phyloP scores from a whole-genome alignment of 2,113 vertebrate genomes.

The Periophthalmodon schlosseri region DNA sequence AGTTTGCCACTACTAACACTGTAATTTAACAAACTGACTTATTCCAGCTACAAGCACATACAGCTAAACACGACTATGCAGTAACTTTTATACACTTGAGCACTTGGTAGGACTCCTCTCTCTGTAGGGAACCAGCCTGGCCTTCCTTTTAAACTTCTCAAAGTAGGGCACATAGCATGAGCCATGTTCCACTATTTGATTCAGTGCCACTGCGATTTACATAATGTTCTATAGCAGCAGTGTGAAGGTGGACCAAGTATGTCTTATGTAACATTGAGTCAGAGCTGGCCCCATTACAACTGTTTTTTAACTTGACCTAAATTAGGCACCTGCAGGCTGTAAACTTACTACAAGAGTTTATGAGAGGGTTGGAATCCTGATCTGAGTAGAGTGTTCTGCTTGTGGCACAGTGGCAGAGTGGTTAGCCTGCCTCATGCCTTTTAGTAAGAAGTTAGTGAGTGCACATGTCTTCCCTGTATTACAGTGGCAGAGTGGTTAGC shows the following conservation, averaged over 20 bases:
- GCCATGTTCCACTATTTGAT: slow-evolving; percentile 34
- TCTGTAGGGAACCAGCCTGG: slow-evolving; percentile 1
- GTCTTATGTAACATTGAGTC: neutral
- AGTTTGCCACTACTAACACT: no score
- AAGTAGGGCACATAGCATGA: slow-evolving; percentile 25
- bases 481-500: no score
- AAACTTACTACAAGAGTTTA: neutral
- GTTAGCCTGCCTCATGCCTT: neutral
- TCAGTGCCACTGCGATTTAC: slow-evolving; percentile 37
- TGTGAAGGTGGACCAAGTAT: slow-evolving; percentile 9
- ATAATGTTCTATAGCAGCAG: slow-evolving; percentile 30
- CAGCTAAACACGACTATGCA: neutral
- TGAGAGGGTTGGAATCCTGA: neutral
- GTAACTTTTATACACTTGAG: neutral
- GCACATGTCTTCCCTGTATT: no score
- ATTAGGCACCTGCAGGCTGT: neutral
- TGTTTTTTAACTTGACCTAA: neutral
- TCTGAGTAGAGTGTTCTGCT: neutral
- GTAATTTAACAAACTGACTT: no score
- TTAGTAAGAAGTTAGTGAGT: no score
- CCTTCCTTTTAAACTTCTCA: neutral
- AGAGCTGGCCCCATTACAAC: slow-evolving; percentile 3
- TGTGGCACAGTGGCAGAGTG: neutral
- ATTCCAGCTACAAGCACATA: neutral
- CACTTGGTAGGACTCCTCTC: neutral